Evolutionary conservation across 2,113 vertebrate species (phyloP).

Genomic region (Campylomormyrus numenius): DNA sequence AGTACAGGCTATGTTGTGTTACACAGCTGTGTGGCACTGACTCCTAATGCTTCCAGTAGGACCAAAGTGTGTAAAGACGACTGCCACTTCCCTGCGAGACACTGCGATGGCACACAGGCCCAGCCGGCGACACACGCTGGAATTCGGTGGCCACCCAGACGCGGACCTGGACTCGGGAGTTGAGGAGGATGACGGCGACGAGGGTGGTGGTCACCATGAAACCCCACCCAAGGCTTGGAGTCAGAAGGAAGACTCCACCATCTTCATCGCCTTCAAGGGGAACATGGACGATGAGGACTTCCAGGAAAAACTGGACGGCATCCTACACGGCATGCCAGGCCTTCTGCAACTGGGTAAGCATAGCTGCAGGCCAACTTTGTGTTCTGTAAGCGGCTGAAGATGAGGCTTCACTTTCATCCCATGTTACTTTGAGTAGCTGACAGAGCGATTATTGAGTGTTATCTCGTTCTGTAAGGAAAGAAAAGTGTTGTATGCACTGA

Average conservation of each 20-base stretch:
- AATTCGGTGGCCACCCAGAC: constrained; percentile 63
- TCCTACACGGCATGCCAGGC: constrained; percentile 76
- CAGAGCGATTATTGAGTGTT: not conserved
- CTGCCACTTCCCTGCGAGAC: not conserved
- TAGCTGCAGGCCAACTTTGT: not conserved
- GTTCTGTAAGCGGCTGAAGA: not conserved
- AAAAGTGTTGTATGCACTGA: not conserved
- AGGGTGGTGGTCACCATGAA: constrained; percentile 31
- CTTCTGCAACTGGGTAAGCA: constrained; percentile 83
- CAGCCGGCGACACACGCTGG: constrained; percentile 35
- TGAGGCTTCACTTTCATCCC: not conserved
- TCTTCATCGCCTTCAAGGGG: constrained; percentile 88
- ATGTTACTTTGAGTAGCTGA: not conserved
- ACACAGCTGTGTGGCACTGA: not conserved
- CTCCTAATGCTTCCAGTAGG: not conserved
- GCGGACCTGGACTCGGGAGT: constrained; percentile 80
- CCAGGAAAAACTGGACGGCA: constrained; percentile 71
- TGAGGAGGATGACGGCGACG: constrained; percentile 53
- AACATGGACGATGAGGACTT: constrained; percentile 88
- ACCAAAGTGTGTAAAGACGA: not conserved
- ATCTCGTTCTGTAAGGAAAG: not conserved
- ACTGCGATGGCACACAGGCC: constrained; percentile 48
- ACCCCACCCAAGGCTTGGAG: constrained; percentile 8
- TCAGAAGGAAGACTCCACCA: constrained; percentile 62
- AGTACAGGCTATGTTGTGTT: not conserved